Conservation (phyloP, 2,888 invertebrate genomes). For the Shargacucullia verbasci region DNA sequence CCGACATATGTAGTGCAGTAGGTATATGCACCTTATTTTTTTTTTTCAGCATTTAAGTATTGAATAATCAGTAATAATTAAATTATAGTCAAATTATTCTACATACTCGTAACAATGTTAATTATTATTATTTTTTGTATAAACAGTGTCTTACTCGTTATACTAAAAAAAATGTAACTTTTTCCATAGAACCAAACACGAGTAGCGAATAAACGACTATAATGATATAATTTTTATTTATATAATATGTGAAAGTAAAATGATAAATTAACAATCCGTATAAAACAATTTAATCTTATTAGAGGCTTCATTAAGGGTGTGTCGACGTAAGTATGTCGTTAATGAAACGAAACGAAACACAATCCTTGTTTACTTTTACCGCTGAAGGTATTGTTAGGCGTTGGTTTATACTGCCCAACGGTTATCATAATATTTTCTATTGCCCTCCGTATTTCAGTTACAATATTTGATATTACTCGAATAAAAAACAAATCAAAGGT, state of each 20-base stretch:
- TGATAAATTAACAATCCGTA: constrained; percentile 20
- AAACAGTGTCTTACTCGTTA: no score
- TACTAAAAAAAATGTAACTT: no score
- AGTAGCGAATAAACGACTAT: no score
- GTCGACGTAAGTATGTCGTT: constrained; percentile 65
- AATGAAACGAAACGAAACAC: constrained; percentile 74
- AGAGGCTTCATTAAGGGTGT: constrained; percentile 65
- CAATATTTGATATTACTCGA: constrained; percentile 58
- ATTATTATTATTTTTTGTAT: no score
- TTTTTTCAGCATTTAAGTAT: no score
- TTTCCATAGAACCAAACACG: no score
- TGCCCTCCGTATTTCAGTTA: constrained; percentile 57
- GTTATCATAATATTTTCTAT: constrained; percentile 69
- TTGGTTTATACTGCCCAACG: constrained; percentile 56
- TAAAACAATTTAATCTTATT: constrained; percentile 71
- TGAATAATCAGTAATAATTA: no score
- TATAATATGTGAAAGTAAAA: constrained; percentile 1
- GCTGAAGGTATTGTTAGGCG: constrained; percentile 59
- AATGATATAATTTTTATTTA: no score
- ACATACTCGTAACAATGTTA: no score
- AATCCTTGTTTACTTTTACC: constrained; percentile 67
- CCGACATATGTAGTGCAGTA: no score
- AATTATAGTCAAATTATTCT: no score
- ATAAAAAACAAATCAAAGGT: constrained; percentile 63
- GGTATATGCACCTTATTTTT: no score